Base-by-base conservation (phyloP, 2,888 invertebrate species). In the Ectobius pallidus region DNA sequence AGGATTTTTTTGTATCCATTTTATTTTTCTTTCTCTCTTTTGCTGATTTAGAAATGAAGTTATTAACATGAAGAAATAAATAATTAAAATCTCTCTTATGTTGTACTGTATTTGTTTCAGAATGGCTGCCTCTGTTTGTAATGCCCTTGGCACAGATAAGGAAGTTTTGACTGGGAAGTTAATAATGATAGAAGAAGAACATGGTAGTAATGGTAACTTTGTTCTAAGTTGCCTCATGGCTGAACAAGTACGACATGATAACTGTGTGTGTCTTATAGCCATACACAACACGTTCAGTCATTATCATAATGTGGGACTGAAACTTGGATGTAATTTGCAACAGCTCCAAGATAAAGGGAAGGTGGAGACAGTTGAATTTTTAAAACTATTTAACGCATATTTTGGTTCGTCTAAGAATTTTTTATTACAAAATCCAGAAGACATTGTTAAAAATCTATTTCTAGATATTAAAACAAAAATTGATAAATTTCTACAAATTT, bases 261-360 rank as follows among this genome's bases (percentile, higher is more conserved):
- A 85, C 72, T 86, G 86, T 69, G 82, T 90, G 6, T 84, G 92
- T 77, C 82, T 93, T 63, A 84, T 92, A 65, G 87, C 89, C 67
- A 85, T 91, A 74, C 93, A 93, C 80, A 91, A 92, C 78, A 88
- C 90, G 1, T 84, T 91, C 63, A 86, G 87, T 70, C 93, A 93
- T 80, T 93, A 92, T 79, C 89, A 91, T 74, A 90, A 89, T 82
- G 87, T 92, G 42, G 91, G 92, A 16, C 88, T 91, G 79, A 90
- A 91, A 78, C 85, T 93, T 79, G 92, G 92, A 67, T 92, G 90
- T 79, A 92, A 92, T 80, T 82, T 92, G 39, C 85, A 87, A 42
- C 82, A 85, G 68, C 82, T 86, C 73, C 80, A 84, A 30, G 83
- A 84, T 61, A 81, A 84, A 18, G 86, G 85, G 62, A 82, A 82